These are phyloP conservation scores for Pangasius sanitwongsei DNA, from an alignment of 2,797 vertebrate genomes.

Conservation along the genomic window DNA sequence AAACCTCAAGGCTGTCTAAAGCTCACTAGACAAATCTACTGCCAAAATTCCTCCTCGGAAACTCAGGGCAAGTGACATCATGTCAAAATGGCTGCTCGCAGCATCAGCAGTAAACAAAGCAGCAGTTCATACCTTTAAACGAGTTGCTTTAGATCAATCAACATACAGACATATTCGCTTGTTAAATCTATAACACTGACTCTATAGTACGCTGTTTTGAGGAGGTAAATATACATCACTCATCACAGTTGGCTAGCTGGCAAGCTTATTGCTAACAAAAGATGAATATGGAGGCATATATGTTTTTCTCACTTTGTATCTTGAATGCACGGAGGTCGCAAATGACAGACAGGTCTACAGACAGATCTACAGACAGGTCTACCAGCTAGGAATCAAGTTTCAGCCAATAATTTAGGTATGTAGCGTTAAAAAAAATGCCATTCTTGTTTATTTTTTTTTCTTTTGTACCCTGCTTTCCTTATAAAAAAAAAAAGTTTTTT, in stretches of 20 bases:
- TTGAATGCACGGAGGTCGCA: not conserved
- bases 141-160: not conserved
- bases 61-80: not conserved
- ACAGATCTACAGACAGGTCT: slow-evolving; percentile 49
- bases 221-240: not conserved
- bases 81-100: not conserved
- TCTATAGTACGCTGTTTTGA: not conserved
- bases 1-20: not conserved
- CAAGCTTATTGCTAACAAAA: not conserved
- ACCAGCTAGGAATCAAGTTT: slow-evolving; percentile 66
- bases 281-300: not conserved
- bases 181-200: too few relatives aligned
- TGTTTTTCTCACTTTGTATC: not conserved
- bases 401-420: slow-evolving; percentile 74
- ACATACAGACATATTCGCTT: too few relatives aligned
- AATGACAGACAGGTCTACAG: slow-evolving; percentile 12
- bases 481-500: not conserved
- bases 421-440: slow-evolving; percentile 44
- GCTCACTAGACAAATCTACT: not conserved
- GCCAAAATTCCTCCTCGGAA: not conserved
- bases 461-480: not conserved
- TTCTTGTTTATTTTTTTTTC: not conserved
- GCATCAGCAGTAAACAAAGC: not conserved
- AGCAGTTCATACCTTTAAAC: not conserved
- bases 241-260: not conserved